A percentile compares a stretch with the other conserved stretches of the same genome.
These are phyloP conservation scores for Pao palembangensis DNA, from an alignment of 2,113 vertebrate species.

Conservation along the genomic window DNA sequence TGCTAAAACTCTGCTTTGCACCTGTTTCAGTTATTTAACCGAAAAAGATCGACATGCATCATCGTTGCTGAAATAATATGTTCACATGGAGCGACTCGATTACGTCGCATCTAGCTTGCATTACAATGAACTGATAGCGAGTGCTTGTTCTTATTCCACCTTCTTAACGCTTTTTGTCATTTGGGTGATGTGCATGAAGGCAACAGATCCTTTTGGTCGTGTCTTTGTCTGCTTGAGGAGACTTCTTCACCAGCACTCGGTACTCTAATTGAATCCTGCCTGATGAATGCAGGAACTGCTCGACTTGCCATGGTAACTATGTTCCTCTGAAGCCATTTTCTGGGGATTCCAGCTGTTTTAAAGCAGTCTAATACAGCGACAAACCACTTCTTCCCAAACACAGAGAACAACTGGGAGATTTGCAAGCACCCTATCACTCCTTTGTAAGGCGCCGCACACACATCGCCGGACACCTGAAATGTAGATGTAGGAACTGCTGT, in stretches of 20 bases:
- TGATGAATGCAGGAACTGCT: conserved; percentile 38
- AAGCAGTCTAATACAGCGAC: conserved; percentile 38
- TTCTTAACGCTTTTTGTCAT: too few species aligned
- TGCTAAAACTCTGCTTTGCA: background rate
- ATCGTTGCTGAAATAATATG: conserved; percentile 2
- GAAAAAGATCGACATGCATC: conserved; percentile 25
- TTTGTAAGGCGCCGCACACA: conserved; percentile 58
- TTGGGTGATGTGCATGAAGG: background rate
- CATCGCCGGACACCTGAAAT: conserved; percentile 32
- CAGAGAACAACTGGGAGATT: conserved; percentile 26
- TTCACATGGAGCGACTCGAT: conserved; percentile 24
- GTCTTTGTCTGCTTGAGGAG: conserved; percentile 29
- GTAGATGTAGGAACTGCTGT: conserved; percentile 22
- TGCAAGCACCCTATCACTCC: conserved; percentile 71
- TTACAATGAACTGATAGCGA: conserved; percentile 70
- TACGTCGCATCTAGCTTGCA: conserved; percentile 51
- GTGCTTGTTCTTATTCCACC: conserved; percentile 37
- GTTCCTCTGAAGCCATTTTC: conserved; percentile 48
- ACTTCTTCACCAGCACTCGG: background rate
- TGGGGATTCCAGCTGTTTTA: conserved; percentile 37
- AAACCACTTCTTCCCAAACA: conserved; percentile 27
- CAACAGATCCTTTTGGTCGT: conserved; percentile 6
- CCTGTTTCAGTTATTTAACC: background rate
- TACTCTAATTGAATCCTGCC: conserved; percentile 46
- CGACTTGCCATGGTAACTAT: conserved; percentile 50